A percentile compares a stretch with the other conserved stretches of the same genome.
Conservation (phyloP, 2,888 invertebrate species). For the Drosophila niveifrons region DNA sequence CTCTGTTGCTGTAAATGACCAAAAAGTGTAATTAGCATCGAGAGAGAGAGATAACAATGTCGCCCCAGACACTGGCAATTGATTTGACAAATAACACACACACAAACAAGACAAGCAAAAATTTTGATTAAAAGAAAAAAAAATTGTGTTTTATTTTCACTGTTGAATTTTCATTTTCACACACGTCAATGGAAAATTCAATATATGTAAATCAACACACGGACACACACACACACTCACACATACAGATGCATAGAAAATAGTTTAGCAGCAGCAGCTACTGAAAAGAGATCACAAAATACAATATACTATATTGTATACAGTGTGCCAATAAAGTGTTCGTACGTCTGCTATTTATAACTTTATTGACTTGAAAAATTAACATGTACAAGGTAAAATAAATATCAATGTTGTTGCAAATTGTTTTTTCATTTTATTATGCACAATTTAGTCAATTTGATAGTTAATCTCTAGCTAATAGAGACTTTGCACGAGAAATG, state of each 20-base stretch:
- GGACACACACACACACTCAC: constrained; percentile 2
- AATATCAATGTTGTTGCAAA: constrained; percentile 35
- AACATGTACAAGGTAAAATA: constrained; percentile 47
- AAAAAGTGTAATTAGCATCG: constrained; percentile 61
- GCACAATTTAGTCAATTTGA: constrained; percentile 30
- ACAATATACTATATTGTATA: constrained; percentile 13
- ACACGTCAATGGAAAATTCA: constrained; percentile 59
- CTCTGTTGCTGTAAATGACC: constrained; percentile 35
- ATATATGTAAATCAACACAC: constrained; percentile 24
- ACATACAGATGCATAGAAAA: constrained; percentile 12
- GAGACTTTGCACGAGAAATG: constrained; percentile 17
- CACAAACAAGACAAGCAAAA: constrained; percentile 6
- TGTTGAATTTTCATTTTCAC: constrained; percentile 69
- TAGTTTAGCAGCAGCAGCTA: constrained; percentile 47
- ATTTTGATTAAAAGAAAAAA: constrained; percentile 30
- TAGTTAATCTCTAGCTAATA: constrained; percentile 23
- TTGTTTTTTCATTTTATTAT: constrained; percentile 33
- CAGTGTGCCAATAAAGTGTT: constrained; percentile 49
- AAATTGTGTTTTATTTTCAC: constrained; percentile 8
- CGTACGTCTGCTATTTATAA: constrained; percentile 50
- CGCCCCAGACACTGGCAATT: constrained; percentile 66
- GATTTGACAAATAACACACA: constrained; percentile 48
- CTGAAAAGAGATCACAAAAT: constrained; percentile 53
- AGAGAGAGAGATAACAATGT: constrained; percentile 37
- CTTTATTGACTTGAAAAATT: constrained; percentile 53